Percentiles rank a stretch among this genome's conserved stretches.
Evolutionary conservation across 2,113 vertebrate genomes (phyloP).

Genomic region (Bufo bufo): DNA sequence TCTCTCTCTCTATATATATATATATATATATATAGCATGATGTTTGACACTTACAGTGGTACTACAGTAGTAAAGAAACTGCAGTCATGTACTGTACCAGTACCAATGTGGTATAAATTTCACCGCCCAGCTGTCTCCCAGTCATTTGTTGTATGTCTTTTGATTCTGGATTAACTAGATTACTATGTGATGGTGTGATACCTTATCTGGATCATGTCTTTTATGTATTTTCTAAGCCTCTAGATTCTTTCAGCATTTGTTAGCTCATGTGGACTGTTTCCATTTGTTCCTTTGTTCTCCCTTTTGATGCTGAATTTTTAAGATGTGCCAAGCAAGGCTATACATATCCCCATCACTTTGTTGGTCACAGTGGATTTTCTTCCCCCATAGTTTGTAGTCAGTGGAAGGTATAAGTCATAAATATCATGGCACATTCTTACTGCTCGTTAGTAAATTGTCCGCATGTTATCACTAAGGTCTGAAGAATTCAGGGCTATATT

Average conservation of each 20-base stretch:
- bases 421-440: conserved; percentile 24
- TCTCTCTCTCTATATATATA: no score
- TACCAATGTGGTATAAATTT: neutral
- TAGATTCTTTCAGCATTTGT: conserved; percentile 32
- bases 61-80: neutral
- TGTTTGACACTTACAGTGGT: neutral
- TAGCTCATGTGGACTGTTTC: conserved; percentile 19
- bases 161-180: conserved; percentile 46
- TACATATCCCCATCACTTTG: neutral
- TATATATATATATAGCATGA: no score
- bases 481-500: conserved; percentile 44
- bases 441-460: conserved; percentile 47
- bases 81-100: neutral
- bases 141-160: conserved; percentile 39
- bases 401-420: neutral
- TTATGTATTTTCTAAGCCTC: conserved; percentile 32
- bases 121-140: conserved; percentile 29
- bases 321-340: conserved; percentile 9
- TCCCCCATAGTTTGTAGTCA: neutral
- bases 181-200: conserved; percentile 37
- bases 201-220: conserved; percentile 22
- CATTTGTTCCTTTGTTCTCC: conserved; percentile 43
- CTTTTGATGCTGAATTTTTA: conserved; percentile 8
- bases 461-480: conserved; percentile 41
- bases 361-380: neutral